phyloP scores from a whole-genome alignment of 2,888 invertebrate genomes.

The Drosophila peninsularis region DNA sequence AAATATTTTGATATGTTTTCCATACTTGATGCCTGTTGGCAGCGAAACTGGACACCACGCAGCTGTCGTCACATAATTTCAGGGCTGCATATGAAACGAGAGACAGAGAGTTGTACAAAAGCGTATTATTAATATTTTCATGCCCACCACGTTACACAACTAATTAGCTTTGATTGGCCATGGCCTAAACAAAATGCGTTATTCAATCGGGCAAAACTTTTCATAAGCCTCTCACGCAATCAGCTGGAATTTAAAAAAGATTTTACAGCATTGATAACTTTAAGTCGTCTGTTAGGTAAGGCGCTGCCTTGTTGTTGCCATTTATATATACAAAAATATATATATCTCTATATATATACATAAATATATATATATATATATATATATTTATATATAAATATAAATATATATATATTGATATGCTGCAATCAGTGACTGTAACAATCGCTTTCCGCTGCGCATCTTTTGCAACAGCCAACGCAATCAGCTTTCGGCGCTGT shows the following conservation, averaged over 20 bases:
- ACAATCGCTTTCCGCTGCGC: background rate
- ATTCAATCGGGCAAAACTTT: constrained; percentile 14
- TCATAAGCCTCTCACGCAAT: background rate
- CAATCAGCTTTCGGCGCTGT: constrained; percentile 3
- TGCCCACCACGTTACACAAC: constrained; percentile 35
- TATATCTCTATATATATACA: background rate
- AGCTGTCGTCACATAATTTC: constrained; percentile 54
- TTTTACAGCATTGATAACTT: background rate
- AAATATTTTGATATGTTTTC: constrained; percentile 74
- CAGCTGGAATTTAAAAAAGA: background rate
- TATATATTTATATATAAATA: background rate
- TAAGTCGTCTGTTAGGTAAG: background rate
- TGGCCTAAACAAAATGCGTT: constrained; percentile 22
- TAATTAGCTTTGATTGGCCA: constrained; percentile 25
- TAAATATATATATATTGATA: background rate
- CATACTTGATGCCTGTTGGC: constrained; percentile 53
- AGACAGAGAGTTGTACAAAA: constrained; percentile 5
- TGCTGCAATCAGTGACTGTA: constrained; percentile 1
- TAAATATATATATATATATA: background rate
- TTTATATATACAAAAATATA: background rate
- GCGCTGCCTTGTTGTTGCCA: background rate
- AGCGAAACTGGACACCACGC: background rate
- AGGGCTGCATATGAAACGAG: constrained; percentile 35
- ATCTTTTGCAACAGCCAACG: background rate
- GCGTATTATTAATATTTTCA: constrained; percentile 22